These are phyloP conservation scores for Dreissena polymorpha DNA, from an alignment of 1,140 invertebrate genomes.

Conservation along the genomic window DNA sequence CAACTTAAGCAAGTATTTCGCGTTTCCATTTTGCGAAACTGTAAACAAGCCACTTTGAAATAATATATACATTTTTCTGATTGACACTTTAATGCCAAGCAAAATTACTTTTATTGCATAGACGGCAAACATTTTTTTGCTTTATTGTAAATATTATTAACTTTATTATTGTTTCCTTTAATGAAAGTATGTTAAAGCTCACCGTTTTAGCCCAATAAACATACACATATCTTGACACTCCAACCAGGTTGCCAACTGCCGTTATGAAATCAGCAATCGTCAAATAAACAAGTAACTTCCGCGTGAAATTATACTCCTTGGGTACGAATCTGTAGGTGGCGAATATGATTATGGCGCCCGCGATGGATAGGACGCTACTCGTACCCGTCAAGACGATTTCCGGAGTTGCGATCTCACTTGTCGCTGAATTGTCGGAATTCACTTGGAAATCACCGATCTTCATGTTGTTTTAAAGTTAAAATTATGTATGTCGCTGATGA, in stretches of 20 bases:
- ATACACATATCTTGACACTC: not conserved
- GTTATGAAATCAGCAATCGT: conserved; percentile 37
- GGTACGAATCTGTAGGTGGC: not conserved
- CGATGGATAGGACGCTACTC: conserved; percentile 35
- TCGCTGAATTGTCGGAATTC: not conserved
- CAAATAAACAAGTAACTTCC: conserved; percentile 40
- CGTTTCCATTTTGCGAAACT: too few species aligned
- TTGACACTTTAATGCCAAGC: not conserved
- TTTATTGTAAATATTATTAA: not conserved
- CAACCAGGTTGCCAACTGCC: conserved; percentile 36
- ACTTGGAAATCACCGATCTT: not conserved
- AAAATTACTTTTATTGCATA: not conserved
- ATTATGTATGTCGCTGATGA: not conserved
- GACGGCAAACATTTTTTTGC: not conserved
- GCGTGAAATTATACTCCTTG: conserved; percentile 26
- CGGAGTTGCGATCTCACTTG: not conserved
- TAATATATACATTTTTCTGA: not conserved
- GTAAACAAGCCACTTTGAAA: too few species aligned
- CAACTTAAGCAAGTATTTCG: not conserved
- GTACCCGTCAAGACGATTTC: conserved; percentile 19
- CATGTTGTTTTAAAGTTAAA: not conserved
- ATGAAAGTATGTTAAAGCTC: conserved; percentile 5
- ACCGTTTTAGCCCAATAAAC: not conserved
- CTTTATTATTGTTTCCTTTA: not conserved
- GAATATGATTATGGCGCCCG: conserved; percentile 15